phyloP scores from a whole-genome alignment of 2,797 vertebrate species.

The Pseudochromis fuscus region DNA sequence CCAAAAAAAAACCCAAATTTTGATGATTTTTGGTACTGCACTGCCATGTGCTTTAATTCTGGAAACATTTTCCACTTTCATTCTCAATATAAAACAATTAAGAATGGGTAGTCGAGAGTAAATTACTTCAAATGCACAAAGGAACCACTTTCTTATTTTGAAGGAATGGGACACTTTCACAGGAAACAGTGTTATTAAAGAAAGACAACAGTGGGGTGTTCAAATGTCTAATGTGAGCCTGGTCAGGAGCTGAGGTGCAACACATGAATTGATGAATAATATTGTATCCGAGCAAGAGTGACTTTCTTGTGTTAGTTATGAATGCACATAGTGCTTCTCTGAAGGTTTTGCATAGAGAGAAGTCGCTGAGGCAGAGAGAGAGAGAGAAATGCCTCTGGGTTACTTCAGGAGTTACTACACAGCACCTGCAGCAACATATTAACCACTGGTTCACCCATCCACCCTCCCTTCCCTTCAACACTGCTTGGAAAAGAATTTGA shows the following conservation, averaged over 20 bases:
- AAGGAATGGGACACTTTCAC: too few relatives aligned
- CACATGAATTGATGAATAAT: neutral
- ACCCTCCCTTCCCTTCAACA: neutral
- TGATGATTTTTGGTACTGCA: too few relatives aligned
- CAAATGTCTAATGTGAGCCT: neutral
- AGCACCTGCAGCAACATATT: conserved; percentile 30
- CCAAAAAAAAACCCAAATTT: too few relatives aligned
- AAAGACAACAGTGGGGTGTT: neutral
- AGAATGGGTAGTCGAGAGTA: neutral
- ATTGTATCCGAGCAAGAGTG: neutral
- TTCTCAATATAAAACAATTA: neutral
- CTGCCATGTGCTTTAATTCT: neutral
- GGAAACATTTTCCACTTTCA: neutral
- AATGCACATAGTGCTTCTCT: neutral
- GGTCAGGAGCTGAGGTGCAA: neutral
- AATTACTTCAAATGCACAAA: neutral
- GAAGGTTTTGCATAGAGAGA: neutral
- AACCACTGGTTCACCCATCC: neutral
- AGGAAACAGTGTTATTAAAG: neutral
- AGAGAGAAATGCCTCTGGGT: neutral
- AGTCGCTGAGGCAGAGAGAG: neutral
- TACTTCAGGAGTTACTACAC: neutral
- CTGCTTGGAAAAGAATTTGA: neutral
- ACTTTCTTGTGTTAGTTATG: neutral
- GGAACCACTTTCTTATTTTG: conserved; percentile 12